Conservation (phyloP, 1,140 invertebrate genomes). For the Sitobion miscanthi region DNA sequence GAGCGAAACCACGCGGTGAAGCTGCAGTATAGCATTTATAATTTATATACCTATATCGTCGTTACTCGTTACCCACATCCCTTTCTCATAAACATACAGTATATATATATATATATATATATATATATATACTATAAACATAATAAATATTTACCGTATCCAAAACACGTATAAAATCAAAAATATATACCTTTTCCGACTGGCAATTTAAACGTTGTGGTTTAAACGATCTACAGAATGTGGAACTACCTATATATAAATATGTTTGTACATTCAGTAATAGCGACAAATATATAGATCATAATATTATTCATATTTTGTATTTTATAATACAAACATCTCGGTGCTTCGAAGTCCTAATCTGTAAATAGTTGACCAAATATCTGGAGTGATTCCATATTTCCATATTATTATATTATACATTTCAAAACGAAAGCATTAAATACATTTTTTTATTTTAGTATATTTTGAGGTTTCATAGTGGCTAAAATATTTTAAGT, state of each 20-base stretch:
- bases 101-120: not conserved
- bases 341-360: not conserved
- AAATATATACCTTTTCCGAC: not conserved
- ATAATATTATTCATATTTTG: not conserved
- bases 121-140: not conserved
- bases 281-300: not conserved
- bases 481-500: not conserved
- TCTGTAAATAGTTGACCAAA: not conserved
- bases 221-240: not conserved
- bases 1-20: not conserved
- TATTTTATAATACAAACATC: not conserved
- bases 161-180: slow-evolving; percentile 16
- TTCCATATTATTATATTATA: too few relatives aligned
- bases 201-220: not conserved
- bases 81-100: not conserved
- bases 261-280: not conserved
- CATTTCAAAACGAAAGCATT: not conserved
- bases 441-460: not conserved
- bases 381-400: too few relatives aligned
- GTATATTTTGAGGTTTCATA: not conserved
- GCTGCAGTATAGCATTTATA: not conserved
- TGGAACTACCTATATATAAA: not conserved
- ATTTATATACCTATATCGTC: not conserved
- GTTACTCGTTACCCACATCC: not conserved
- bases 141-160: not conserved